These are phyloP conservation scores for Esox masquinongy DNA, from an alignment of 2,797 vertebrate species.

Conservation along the genomic window DNA sequence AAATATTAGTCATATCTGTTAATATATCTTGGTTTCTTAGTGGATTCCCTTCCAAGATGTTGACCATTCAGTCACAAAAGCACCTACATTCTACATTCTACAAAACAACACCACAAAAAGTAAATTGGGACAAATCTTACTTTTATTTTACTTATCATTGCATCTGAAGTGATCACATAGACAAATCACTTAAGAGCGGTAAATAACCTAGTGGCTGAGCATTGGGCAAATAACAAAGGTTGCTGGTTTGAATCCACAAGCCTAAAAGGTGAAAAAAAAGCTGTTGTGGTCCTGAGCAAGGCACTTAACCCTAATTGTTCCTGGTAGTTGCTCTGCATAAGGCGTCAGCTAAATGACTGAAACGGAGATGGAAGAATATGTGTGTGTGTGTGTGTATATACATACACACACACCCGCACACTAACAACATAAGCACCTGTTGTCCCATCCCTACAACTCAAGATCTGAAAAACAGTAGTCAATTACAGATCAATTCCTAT, in stretches of 20 bases:
- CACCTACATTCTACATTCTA: slow-evolving; percentile 13
- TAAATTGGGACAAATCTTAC: slow-evolving; percentile 20
- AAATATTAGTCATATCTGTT: background rate
- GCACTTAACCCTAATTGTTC: no score
- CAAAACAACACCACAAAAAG: slow-evolving; percentile 10
- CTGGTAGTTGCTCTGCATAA: no score
- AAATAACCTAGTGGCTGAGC: no score
- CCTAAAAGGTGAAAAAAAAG: no score
- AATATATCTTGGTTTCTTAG: background rate
- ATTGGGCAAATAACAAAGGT: no score
- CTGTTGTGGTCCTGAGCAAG: no score
- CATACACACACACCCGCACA: slow-evolving; percentile 1
- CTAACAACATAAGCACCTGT: slow-evolving; percentile 52
- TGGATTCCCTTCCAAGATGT: background rate
- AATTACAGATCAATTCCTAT: background rate
- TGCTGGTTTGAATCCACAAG: no score
- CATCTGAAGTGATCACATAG: no score
- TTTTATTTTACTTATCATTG: slow-evolving; percentile 22
- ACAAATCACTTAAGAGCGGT: no score
- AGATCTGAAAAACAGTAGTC: no score
- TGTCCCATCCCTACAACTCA: slow-evolving; percentile 1
- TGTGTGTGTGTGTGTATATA: no score
- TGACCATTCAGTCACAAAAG: background rate
- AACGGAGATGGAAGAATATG: no score
- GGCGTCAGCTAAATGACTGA: background rate